A percentile compares a stretch with the other conserved stretches of the same genome.
These are phyloP conservation scores for Ornithorhynchus anatinus DNA, from an alignment of 2,113 vertebrate species.

Conservation along the genomic window DNA sequence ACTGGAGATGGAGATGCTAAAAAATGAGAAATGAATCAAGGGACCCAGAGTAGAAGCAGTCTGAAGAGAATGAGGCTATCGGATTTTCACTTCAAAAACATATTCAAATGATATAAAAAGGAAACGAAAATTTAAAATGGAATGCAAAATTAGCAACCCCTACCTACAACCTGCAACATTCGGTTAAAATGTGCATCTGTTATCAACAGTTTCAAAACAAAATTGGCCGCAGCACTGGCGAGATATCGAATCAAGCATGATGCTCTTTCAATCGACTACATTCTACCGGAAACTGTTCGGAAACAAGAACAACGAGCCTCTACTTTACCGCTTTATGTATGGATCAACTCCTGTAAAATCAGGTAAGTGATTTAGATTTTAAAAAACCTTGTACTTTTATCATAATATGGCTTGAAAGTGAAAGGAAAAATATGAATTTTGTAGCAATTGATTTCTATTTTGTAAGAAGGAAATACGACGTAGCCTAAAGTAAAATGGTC, in stretches of 20 bases:
- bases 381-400: no score
- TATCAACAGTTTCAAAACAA: slow-evolving; percentile 80
- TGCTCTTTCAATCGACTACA: slow-evolving; percentile 77
- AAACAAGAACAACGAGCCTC: slow-evolving; percentile 77
- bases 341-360: slow-evolving; percentile 84
- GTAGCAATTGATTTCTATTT: no score
- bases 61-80: no score
- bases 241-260: slow-evolving; percentile 85
- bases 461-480: no score
- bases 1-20: no score
- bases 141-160: background rate
- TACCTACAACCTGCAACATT: background rate
- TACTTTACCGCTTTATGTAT: slow-evolving; percentile 80
- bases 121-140: slow-evolving; percentile 13
- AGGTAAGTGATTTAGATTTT: slow-evolving; percentile 71
- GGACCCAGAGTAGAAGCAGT: no score
- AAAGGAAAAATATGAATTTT: no score
- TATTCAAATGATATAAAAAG: no score
- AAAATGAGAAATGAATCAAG: no score
- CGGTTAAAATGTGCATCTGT: slow-evolving; percentile 17
- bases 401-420: no score
- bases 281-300: slow-evolving; percentile 80
- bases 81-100: no score
- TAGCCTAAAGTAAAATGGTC: no score
- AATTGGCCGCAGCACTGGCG: slow-evolving; percentile 86